Evolutionary conservation across 2,113 vertebrate species (phyloP).

Genomic region (Pseudorhombus dupliciocellatus): DNA sequence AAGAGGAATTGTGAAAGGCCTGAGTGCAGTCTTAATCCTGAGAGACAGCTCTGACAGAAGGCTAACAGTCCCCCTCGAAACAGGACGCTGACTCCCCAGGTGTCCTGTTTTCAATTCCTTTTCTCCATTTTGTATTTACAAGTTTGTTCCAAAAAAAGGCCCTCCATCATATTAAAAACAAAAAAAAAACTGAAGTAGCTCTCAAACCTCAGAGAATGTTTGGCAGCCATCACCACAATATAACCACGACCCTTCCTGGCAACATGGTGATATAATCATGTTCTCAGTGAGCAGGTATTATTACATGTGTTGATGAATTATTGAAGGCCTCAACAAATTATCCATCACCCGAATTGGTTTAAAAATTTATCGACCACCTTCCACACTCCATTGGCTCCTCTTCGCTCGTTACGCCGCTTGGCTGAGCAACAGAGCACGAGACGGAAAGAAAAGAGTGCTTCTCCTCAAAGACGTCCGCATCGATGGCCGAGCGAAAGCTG

Average conservation of each 20-base stretch:
- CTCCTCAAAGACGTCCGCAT: background rate
- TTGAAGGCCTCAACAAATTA: conserved; percentile 48
- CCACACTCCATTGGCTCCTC: conserved; percentile 3
- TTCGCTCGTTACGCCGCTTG: conserved; percentile 9
- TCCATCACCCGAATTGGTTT: conserved; percentile 37
- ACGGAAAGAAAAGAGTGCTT: background rate
- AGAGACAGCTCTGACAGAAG: too few relatives aligned
- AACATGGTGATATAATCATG: conserved; percentile 1
- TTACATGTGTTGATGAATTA: conserved; percentile 53
- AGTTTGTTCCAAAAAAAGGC: background rate
- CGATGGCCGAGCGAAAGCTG: background rate
- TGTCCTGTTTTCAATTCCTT: conserved; percentile 21
- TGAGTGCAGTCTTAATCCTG: too few relatives aligned
- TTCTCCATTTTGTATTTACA: conserved; percentile 12
- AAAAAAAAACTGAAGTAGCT: background rate
- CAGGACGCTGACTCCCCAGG: conserved; percentile 11
- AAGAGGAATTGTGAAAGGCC: too few relatives aligned
- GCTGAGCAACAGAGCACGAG: background rate
- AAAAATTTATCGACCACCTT: conserved; percentile 28
- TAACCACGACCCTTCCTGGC: background rate
- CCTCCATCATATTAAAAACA: too few relatives aligned
- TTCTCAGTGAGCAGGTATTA: conserved; percentile 30
- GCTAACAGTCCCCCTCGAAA: conserved; percentile 19
- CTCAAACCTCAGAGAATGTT: background rate
- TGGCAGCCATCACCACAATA: background rate